Conservation (phyloP, 92 coral and sea anemone genomes). For the Porites cylindrica region DNA sequence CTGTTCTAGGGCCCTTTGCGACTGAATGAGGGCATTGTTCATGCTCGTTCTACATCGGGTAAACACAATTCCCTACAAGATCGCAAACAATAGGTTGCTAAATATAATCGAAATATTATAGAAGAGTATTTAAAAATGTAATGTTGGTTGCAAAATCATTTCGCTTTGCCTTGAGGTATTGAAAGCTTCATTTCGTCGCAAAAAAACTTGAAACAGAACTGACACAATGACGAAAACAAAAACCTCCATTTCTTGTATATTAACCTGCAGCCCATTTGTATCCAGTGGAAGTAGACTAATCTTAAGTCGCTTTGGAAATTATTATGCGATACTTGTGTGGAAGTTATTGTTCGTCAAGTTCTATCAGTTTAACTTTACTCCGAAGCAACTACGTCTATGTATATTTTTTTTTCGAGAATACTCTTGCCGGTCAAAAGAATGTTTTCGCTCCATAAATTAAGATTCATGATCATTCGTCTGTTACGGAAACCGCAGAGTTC, state of each 20-base stretch:
- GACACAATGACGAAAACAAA: constrained; percentile 23
- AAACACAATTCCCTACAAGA: not conserved
- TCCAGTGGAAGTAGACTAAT: not conserved
- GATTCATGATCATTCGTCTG: constrained; percentile 4
- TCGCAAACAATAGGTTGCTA: not conserved
- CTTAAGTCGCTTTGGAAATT: not conserved
- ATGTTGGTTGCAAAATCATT: constrained; percentile 2
- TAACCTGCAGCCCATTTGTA: not conserved
- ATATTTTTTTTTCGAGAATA: not conserved
- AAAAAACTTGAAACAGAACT: not conserved
- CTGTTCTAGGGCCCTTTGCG: not conserved
- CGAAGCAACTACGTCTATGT: not conserved
- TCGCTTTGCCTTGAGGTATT: not conserved
- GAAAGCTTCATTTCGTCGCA: not conserved
- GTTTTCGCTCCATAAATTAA: not conserved
- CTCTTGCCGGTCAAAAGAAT: constrained; percentile 14
- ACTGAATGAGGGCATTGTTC: not conserved
- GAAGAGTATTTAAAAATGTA: constrained; percentile 1
- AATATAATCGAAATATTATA: constrained; percentile 20
- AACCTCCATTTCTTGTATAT: constrained; percentile 2
- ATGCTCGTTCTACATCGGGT: not conserved
- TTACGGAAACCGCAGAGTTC: constrained; percentile 44
- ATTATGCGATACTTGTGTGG: not conserved
- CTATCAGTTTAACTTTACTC: not conserved
- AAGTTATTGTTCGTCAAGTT: not conserved